phyloP scores from a whole-genome alignment of 2,113 vertebrate genomes.

The Danionella cerebrum region DNA sequence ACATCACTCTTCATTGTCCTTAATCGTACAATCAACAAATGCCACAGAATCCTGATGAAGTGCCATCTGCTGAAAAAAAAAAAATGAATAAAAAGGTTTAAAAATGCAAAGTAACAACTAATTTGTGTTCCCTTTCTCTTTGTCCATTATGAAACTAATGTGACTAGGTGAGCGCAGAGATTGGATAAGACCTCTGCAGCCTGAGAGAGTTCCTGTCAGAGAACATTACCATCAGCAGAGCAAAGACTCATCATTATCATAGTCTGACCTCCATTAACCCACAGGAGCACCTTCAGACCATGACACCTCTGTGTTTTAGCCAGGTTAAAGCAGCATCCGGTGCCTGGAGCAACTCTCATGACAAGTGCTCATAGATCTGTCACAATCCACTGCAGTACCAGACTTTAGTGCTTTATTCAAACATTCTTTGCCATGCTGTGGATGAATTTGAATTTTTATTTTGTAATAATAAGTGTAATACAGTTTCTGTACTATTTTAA shows the following conservation, averaged over 20 bases:
- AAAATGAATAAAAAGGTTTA: constrained; percentile 3
- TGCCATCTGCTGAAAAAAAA: too few relatives aligned
- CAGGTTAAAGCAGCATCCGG: not conserved
- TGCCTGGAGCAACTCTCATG: not conserved
- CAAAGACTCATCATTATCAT: constrained; percentile 21
- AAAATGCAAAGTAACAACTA: constrained; percentile 12
- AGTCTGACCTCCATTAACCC: constrained; percentile 33
- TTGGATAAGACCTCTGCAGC: not conserved
- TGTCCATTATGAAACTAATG: constrained; percentile 1
- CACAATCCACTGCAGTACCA: not conserved
- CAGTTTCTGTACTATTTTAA: too few relatives aligned
- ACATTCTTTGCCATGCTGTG: too few relatives aligned
- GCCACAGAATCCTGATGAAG: too few relatives aligned
- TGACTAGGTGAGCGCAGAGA: not conserved
- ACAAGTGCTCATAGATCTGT: not conserved
- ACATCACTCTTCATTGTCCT: not conserved
- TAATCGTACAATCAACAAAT: too few relatives aligned
- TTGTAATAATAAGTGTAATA: too few relatives aligned
- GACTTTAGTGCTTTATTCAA: too few relatives aligned
- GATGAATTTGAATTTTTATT: too few relatives aligned
- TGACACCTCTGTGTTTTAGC: constrained; percentile 12
- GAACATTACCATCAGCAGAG: constrained; percentile 18
- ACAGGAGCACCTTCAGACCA: not conserved
- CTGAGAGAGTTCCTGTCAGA: constrained; percentile 28
- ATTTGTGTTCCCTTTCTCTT: not conserved